Evolutionary conservation across 2,113 vertebrate genomes (phyloP), one percentile per base, ranked within the genome.

Genomic region (Pterocles gutturalis): DNA sequence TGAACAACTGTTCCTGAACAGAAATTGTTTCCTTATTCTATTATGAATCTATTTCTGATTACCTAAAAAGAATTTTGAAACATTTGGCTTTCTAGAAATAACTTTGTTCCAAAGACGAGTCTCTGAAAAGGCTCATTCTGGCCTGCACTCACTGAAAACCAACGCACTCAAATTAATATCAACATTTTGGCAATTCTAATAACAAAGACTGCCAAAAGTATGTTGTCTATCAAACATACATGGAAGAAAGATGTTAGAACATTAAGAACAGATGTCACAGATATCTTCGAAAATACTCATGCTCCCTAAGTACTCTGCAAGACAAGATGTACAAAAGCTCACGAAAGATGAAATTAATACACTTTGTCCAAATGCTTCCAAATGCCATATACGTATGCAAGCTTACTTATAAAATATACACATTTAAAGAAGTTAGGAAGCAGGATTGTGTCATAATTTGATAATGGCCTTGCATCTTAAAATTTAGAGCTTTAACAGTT

Each of bases 221-320:
- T 98, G 97, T 97, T 98, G 98, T 98, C 98, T 98, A 96, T 98
- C 97, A 98, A 98, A 97, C 54, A 48, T 96, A 96, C 93, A 97
- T 0, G 62, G 96, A 98, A 98, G 98, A 98, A 98, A 98, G 95
- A 97, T 97, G 97, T 97, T 86, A 62, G 62, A 95, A 95, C 98
- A 98, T 98, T 98, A 98, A 97, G 96, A 98, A 94, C 98, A 98
- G 98, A 98, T 98, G 98, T 98, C 75, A 60, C 84, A 96, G 95
- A 97, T 91, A 97, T 82, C 91, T 77, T 80, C 4, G 38, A 94
- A 97, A 97, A 96, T 94, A 84, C 72, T 91, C 94, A 73, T 94
- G 77, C 66, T 98, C 93, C 93, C 73, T 6, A 93, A 80, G 49
- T 67, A 85, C 81, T 88, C 83, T 55, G 51, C 71, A 84, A 95